phyloP scores from a whole-genome alignment of 2,797 vertebrate genomes.

The Mormyrus hasselquistii region DNA sequence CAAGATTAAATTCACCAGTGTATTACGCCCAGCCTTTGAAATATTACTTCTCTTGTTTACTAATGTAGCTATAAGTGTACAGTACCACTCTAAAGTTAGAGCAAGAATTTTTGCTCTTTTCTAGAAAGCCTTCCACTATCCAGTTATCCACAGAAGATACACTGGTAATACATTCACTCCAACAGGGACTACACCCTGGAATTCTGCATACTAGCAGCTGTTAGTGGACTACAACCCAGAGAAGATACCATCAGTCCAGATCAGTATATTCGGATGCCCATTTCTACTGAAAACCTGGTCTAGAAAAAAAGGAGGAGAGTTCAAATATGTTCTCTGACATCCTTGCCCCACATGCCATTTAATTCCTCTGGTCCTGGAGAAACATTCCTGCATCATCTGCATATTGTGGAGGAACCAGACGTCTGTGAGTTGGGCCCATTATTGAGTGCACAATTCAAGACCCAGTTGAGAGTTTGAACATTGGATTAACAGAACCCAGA shows the following conservation, averaged over 20 bases:
- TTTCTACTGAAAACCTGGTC: neutral
- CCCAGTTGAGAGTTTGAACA: neutral
- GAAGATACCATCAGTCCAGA: neutral
- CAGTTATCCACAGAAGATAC: neutral
- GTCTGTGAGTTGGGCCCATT: neutral
- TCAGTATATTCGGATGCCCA: neutral
- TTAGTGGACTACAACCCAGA: neutral
- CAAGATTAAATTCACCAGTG: neutral
- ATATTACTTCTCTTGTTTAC: neutral
- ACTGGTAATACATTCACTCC: neutral
- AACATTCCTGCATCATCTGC: neutral
- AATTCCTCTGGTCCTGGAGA: neutral
- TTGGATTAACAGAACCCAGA: neutral
- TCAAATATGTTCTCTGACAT: neutral
- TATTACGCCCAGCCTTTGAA: neutral
- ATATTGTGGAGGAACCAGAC: neutral
- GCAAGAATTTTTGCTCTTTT: neutral
- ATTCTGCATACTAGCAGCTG: neutral
- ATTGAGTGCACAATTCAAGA: neutral
- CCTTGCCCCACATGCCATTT: neutral
- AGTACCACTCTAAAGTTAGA: neutral
- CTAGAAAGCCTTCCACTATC: neutral
- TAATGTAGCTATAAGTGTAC: neutral
- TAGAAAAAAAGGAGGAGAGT: neutral
- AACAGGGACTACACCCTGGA: neutral